Conservation (phyloP, 1,140 invertebrate genomes). For the Aphaenogaster floridana region DNA sequence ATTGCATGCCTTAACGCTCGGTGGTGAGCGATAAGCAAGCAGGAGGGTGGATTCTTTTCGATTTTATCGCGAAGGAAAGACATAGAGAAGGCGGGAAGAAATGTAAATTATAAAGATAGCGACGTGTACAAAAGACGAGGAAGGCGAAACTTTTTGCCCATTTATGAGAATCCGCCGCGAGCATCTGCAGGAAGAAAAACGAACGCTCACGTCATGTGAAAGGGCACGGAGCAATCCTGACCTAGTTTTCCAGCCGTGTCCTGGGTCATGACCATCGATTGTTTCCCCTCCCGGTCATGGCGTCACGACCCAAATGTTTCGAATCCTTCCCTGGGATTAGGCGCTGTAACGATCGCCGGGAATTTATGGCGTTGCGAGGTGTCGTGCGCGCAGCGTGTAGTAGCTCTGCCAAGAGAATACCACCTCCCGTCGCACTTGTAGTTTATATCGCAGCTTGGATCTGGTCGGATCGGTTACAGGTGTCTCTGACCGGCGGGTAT, state of each 20-base stretch:
- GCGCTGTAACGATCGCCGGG: conserved; percentile 22
- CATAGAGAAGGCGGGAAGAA: neutral
- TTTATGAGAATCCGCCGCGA: neutral
- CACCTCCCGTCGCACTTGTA: neutral
- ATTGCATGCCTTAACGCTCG: neutral
- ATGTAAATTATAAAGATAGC: neutral
- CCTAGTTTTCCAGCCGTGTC: conserved; percentile 70
- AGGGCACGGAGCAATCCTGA: conserved; percentile 70
- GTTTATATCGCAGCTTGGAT: conserved; percentile 34
- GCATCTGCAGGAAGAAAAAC: conserved; percentile 57
- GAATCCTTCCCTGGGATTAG: conserved; percentile 59
- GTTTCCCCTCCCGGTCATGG: conserved; percentile 71
- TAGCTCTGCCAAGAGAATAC: conserved; percentile 18
- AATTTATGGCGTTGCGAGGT: conserved; percentile 49
- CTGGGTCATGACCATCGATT: conserved; percentile 78
- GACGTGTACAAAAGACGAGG: neutral
- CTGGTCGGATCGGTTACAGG: conserved; percentile 37
- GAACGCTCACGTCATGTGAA: conserved; percentile 58
- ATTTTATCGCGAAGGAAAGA: neutral
- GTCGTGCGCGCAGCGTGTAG: conserved; percentile 8
- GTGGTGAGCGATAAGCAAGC: neutral
- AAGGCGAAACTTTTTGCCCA: neutral
- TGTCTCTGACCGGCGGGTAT: conserved; percentile 34
- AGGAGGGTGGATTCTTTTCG: neutral
- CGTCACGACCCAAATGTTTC: conserved; percentile 72